Percentiles rank a stretch among this genome's conserved stretches.
Conservation (phyloP, 1,140 invertebrate genomes). For the Zophobas morio region DNA sequence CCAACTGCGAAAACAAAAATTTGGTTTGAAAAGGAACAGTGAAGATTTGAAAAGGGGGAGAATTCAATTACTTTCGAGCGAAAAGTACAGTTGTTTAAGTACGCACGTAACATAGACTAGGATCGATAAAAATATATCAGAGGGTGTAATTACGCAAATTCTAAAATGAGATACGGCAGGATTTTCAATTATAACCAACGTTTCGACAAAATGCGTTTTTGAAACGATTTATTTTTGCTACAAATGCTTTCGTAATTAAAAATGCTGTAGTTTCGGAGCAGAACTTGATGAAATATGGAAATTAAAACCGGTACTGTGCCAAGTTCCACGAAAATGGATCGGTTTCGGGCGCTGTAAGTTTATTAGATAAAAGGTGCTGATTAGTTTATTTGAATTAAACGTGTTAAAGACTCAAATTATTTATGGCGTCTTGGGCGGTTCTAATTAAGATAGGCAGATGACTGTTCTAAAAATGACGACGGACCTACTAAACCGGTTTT, state of each 20-base stretch:
- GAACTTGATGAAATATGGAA: conserved; percentile 22
- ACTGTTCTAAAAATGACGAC: not conserved
- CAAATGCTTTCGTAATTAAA: conserved; percentile 11
- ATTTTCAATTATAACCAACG: conserved; percentile 23
- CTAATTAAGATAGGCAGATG: conserved; percentile 32
- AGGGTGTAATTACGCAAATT: conserved; percentile 41
- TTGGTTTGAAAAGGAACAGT: not conserved
- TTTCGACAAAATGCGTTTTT: conserved; percentile 17
- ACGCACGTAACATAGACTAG: conserved; percentile 29
- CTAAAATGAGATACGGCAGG: conserved; percentile 24
- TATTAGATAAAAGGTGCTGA: not conserved
- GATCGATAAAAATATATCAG: conserved; percentile 30
- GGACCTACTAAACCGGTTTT: not conserved
- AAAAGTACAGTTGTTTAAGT: not conserved
- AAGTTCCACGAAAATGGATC: conserved; percentile 32
- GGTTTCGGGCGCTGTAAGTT: conserved; percentile 15
- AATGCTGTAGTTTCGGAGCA: conserved; percentile 25
- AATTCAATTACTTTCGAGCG: conserved; percentile 5
- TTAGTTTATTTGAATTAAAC: conserved; percentile 14
- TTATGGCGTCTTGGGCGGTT: conserved; percentile 9
- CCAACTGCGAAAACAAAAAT: conserved; percentile 10
- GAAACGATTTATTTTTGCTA: conserved; percentile 27
- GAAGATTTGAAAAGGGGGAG: conserved; percentile 10
- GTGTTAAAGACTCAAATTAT: conserved; percentile 29
- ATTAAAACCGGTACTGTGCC: conserved; percentile 17